These are phyloP conservation scores for Aporophyla nigra DNA, from an alignment of 2,888 invertebrate species.

Conservation along the genomic window DNA sequence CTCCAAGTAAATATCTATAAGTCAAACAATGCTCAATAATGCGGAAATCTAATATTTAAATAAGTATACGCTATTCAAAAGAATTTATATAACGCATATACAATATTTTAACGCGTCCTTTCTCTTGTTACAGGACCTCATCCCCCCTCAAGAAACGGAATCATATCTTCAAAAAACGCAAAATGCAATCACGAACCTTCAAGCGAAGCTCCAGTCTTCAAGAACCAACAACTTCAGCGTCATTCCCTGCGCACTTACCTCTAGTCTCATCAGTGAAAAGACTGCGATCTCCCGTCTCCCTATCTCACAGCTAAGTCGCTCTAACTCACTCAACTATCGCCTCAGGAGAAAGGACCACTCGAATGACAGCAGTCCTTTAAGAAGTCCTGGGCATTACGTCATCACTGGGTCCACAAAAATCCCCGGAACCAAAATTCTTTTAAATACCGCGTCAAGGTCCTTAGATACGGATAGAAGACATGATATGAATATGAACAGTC, in stretches of 20 bases:
- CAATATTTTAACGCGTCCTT: background rate
- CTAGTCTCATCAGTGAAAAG: conserved; percentile 87
- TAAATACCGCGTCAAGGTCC: conserved; percentile 84
- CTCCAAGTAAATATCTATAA: background rate
- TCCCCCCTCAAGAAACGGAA: conserved; percentile 89
- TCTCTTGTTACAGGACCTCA: conserved; percentile 87
- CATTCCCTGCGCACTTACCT: conserved; percentile 84
- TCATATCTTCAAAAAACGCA: conserved; percentile 91
- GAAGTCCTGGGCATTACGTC: conserved; percentile 88
- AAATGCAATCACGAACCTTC: conserved; percentile 91
- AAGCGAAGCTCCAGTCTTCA: conserved; percentile 90
- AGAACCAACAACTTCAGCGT: conserved; percentile 77
- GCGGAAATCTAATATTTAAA: background rate
- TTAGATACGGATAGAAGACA: conserved; percentile 81
- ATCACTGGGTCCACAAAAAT: conserved; percentile 86
- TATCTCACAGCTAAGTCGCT: conserved; percentile 86
- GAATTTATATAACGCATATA: background rate
- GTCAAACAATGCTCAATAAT: background rate
- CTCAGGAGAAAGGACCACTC: conserved; percentile 84
- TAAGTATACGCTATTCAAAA: background rate
- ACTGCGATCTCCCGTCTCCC: conserved; percentile 86
- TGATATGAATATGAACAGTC: conserved; percentile 88
- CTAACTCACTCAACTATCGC: conserved; percentile 88
- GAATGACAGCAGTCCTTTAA: conserved; percentile 84
- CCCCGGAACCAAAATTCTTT: conserved; percentile 81